phyloP scores from a whole-genome alignment of 1,140 invertebrate genomes.

The Lordiphosa stackelbergi region DNA sequence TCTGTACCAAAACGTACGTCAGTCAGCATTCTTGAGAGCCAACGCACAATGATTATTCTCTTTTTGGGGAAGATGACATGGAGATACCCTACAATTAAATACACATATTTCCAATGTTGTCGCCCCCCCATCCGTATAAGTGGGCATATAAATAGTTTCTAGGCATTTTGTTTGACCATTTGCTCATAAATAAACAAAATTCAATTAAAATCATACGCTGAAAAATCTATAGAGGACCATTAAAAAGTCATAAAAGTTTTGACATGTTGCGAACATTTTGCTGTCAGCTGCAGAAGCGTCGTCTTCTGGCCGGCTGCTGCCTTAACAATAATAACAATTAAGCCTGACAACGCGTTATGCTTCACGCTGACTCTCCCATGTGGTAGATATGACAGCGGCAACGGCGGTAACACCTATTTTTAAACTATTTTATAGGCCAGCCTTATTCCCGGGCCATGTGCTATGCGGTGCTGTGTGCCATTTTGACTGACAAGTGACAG shows the following conservation, averaged over 20 bases:
- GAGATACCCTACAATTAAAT: slow-evolving; percentile 1
- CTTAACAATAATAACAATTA: slow-evolving; percentile 62
- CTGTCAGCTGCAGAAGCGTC: slow-evolving; percentile 52
- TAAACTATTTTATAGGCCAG: slow-evolving; percentile 46
- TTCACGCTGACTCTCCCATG: slow-evolving; percentile 12
- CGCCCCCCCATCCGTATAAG: background rate
- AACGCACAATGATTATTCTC: background rate
- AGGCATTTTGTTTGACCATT: slow-evolving; percentile 18
- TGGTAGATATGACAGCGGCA: slow-evolving; percentile 8
- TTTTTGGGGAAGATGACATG: background rate
- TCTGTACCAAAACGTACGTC: background rate
- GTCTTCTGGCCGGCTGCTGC: slow-evolving; percentile 8
- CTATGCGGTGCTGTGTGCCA: slow-evolving; percentile 4
- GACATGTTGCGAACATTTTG: slow-evolving; percentile 61
- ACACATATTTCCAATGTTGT: background rate
- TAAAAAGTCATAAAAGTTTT: slow-evolving; percentile 57
- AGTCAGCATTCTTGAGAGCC: slow-evolving; percentile 7
- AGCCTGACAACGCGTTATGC: slow-evolving; percentile 38
- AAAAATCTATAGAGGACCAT: slow-evolving; percentile 39
- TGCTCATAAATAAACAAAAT: slow-evolving; percentile 44
- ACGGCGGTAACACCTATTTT: slow-evolving; percentile 51
- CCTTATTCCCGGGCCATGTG: slow-evolving; percentile 22
- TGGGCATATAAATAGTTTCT: slow-evolving; percentile 3
- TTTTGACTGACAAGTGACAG: slow-evolving; percentile 60
- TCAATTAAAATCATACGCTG: slow-evolving; percentile 46